Evolutionary conservation across 2,888 invertebrate species (phyloP).

Genomic region (Meta bourneti): DNA sequence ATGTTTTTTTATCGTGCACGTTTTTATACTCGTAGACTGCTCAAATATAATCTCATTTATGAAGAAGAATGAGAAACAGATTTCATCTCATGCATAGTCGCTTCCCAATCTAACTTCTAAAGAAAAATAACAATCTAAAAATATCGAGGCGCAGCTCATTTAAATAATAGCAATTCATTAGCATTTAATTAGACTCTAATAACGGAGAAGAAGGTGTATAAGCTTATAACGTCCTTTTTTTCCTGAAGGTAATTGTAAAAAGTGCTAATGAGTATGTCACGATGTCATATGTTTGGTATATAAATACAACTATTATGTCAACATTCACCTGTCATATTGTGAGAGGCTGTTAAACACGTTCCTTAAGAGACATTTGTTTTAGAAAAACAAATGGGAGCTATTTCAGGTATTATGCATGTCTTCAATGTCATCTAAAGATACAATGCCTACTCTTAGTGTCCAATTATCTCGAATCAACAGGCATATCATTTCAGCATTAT

Average conservation of each 20-base stretch:
- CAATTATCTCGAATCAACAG: too few species aligned
- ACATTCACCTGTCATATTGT: not conserved
- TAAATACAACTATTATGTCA: not conserved
- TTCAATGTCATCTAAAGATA: too few species aligned
- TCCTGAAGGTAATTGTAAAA: not conserved
- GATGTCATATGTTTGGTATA: constrained; percentile 25
- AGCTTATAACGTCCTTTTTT: constrained; percentile 29
- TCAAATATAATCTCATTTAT: constrained; percentile 38
- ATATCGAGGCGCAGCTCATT: constrained; percentile 11
- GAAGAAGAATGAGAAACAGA: constrained; percentile 17
- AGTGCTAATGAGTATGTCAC: constrained; percentile 17
- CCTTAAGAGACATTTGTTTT: not conserved
- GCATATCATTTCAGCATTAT: too few species aligned
- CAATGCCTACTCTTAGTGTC: too few species aligned
- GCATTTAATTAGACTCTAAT: constrained; percentile 49
- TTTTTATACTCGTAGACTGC: not conserved
- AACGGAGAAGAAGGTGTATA: constrained; percentile 1
- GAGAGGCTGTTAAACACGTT: not conserved
- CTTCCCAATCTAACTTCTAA: not conserved
- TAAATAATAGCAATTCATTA: constrained; percentile 60
- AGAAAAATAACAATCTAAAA: not conserved
- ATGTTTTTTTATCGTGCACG: not conserved
- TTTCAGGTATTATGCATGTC: too few species aligned
- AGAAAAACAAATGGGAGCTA: not conserved
- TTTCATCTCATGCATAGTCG: constrained; percentile 31